Base-by-base conservation (phyloP, 2,888 invertebrate species). In the Chouioia cunea region DNA sequence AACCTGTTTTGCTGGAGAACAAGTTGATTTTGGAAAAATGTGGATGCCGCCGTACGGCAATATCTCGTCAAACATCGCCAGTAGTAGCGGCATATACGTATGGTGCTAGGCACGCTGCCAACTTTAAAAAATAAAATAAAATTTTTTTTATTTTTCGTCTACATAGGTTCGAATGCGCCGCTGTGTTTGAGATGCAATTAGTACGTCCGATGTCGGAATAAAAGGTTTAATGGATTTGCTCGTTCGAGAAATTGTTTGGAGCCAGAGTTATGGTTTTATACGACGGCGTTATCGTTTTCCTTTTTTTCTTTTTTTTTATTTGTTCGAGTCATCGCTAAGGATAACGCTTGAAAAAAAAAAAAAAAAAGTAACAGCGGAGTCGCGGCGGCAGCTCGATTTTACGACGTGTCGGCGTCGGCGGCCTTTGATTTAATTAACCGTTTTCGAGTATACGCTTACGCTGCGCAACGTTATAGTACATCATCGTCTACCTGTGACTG, bases 401-500 rank as follows among this genome's bases (percentile, higher is more conserved):
- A 84, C 82, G 83, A 82, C 82, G 81, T 79, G 78, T 76, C 80
- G 77, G 78, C 78, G 83, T 81, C 84, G 84, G 84, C 82, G 79
- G 80, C 83, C 83, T 85, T 85, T 85, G 83, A 81, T 83, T 84
- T 83, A 85, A 85, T 85, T 84, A 84, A 81, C 82, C 75, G 75
- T 73, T 74, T 73, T 75, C 74, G 75, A 75, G 74, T n/a, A n/a
- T n/a, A n/a, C n/a, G 75, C 74, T 74, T 22, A 4, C 47, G 18
- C 27, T 16, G n/a, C 44, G 56, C 57, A 27, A 8, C 43, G 27
- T 50, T 57, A 57, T 57, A 59, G 47, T 63, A 46, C 64, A 56
- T 50, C 52, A 23, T 46, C 46, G 18, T 27, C 36, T 53, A 53
- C 47, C 65, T 65, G 54, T n/a, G 27, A 12, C 56, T 14, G 36